Base-by-base conservation (phyloP, 2,113 vertebrate genomes). In the Etia nguti region DNA sequence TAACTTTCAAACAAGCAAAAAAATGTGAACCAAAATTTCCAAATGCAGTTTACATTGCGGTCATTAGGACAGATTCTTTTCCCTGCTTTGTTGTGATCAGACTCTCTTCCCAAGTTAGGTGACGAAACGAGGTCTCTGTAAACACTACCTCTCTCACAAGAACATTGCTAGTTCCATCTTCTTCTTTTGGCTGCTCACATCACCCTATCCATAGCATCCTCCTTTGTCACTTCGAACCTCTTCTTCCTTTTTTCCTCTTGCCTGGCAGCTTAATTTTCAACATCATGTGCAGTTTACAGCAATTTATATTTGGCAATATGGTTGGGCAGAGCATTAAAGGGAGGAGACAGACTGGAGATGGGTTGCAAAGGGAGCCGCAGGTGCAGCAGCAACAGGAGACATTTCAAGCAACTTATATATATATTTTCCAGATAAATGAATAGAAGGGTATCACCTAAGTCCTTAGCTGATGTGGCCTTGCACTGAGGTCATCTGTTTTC, bases 31-130 rank as follows among this genome's bases (percentile, higher is more conserved):
- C 46, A 68, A 54, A 79, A 59, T 38, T 24, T 52, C n/a, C 8
- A 60, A 52, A 22, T 4, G 6, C 6, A 62, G n/a, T 79, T 85
- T 52, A 84, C 43, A 56, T 8, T 52, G 46, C 2, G 2, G 1
- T 81, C 24, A 62, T 70, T 29, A 9, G 15, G 34, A 22, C 55
- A 22, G 80, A 95, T 92, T 91, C 89, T 90, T 60, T 38, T 55
- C 16, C 31, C 22, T 79, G 26, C 62, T 88, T 52, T 65, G 12
- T 24, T 84, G 6, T 55, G 62, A 70, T 18, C 68, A 41, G 52
- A 54, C 31, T 62, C 10, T 59, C 41, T 68, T 18, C 54, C 50
- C 62, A 34, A 36, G 60, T 81, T 8, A n/a, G 15, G 31, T 54
- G 31, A 8, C 48, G 12, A 36, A 24, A 80, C 26, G 2, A 82